phyloP scores from a whole-genome alignment of 1,140 invertebrate genomes.

The Lanistes nyassanus region DNA sequence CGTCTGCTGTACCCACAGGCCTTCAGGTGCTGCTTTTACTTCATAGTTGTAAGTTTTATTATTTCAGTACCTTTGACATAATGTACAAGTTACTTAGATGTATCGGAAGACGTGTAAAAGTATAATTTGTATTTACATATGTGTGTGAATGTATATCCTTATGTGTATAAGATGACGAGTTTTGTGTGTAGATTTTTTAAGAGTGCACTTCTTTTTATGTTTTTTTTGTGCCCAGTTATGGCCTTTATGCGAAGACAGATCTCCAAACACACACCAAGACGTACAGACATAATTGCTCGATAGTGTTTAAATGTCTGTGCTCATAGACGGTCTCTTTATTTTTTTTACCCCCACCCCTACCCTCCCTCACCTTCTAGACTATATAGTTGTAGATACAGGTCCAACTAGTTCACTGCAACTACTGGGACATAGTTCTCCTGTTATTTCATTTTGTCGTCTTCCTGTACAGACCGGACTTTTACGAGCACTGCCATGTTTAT shows the following conservation, averaged over 20 bases:
- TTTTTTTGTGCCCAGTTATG: not conserved
- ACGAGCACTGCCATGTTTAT: too few relatives aligned
- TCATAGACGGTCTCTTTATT: not conserved
- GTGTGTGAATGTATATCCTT: constrained; percentile 7
- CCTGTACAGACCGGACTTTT: too few relatives aligned
- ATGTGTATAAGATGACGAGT: constrained; percentile 9
- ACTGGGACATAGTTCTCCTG: too few relatives aligned
- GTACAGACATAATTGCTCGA: not conserved
- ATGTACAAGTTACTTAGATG: not conserved
- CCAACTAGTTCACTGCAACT: not conserved
- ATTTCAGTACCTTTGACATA: not conserved
- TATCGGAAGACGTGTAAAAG: not conserved
- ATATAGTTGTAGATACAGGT: too few relatives aligned
- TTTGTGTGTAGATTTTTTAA: too few relatives aligned
- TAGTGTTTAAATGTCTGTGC: not conserved
- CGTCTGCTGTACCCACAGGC: not conserved
- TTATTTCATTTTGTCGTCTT: too few relatives aligned
- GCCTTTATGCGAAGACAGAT: not conserved
- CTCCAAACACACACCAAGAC: not conserved
- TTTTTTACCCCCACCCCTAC: not conserved
- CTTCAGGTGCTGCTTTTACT: not conserved
- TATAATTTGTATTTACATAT: constrained; percentile 12
- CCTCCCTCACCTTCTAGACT: not conserved
- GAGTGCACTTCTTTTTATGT: not conserved
- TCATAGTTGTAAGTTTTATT: not conserved